phyloP scores from a whole-genome alignment of 2,113 vertebrate species.

The Delphinapterus leucas region DNA sequence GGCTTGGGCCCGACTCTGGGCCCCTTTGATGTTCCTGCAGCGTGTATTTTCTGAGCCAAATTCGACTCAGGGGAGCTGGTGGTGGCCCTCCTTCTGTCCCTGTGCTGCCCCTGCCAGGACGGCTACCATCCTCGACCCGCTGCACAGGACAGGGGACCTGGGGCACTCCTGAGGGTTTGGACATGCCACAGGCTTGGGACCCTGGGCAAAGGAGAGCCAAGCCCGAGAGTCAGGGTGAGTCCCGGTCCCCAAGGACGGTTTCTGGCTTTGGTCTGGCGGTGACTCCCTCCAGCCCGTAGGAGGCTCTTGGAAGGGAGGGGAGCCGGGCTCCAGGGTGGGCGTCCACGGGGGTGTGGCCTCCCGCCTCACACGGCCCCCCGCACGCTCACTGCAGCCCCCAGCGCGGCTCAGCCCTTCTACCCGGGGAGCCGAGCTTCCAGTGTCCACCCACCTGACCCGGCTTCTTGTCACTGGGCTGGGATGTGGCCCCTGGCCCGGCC shows the following conservation, averaged over 20 bases:
- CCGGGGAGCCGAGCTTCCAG: background rate
- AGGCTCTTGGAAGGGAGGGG: background rate
- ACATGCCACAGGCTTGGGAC: background rate
- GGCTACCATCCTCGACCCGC: background rate
- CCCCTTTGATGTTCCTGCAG: background rate
- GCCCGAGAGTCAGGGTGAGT: background rate
- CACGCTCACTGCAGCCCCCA: background rate
- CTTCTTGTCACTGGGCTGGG: background rate
- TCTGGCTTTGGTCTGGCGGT: background rate
- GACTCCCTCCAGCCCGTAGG: background rate
- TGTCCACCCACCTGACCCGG: background rate
- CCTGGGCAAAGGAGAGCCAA: background rate
- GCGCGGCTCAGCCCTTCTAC: background rate
- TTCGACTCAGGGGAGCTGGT: background rate
- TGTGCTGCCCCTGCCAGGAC: background rate
- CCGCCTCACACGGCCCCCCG: accelerated
- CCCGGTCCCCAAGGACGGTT: background rate
- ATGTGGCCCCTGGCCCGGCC: background rate
- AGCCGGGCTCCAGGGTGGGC: background rate
- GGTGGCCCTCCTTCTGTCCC: background rate
- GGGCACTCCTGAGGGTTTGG: background rate
- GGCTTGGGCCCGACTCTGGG: background rate
- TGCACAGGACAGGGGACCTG: no score
- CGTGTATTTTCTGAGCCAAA: background rate
- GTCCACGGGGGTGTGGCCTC: background rate